phyloP scores from a whole-genome alignment of 2,113 vertebrate genomes.

The Paradisaea rubra region DNA sequence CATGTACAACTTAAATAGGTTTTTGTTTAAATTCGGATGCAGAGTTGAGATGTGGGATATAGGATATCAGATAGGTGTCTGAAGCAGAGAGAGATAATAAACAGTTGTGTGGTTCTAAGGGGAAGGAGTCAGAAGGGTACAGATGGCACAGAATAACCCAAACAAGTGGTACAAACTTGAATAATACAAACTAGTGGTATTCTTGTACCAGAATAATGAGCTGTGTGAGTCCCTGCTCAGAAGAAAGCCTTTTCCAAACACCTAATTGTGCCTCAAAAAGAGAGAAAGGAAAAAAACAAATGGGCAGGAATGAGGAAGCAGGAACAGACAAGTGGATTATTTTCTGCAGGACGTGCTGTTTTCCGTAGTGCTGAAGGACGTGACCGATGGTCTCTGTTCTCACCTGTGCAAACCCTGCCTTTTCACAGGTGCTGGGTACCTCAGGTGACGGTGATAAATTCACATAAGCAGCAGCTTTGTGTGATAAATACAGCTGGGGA shows the following conservation, averaged over 20 bases:
- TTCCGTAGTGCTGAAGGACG: background rate
- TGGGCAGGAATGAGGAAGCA: background rate
- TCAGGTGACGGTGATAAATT: background rate
- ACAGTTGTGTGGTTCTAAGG: background rate
- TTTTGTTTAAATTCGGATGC: background rate
- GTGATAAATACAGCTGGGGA: no score
- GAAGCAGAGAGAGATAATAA: background rate
- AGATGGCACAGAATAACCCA: background rate
- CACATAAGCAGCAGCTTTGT: background rate
- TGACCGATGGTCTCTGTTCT: background rate
- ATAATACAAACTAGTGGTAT: background rate
- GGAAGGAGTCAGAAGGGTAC: background rate
- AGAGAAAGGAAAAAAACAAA: background rate
- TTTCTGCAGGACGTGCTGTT: background rate
- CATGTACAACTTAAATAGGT: fast-evolving
- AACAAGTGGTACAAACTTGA: background rate
- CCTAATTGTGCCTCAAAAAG: background rate
- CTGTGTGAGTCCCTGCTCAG: background rate
- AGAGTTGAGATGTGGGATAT: background rate
- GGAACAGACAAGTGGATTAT: background rate
- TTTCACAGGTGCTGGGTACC: background rate
- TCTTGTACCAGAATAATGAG: background rate
- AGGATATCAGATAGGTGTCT: background rate
- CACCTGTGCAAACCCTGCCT: background rate
- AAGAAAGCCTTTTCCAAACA: background rate